Evolutionary conservation across 2,113 vertebrate genomes (phyloP).

Genomic region (Amia ocellicauda): DNA sequence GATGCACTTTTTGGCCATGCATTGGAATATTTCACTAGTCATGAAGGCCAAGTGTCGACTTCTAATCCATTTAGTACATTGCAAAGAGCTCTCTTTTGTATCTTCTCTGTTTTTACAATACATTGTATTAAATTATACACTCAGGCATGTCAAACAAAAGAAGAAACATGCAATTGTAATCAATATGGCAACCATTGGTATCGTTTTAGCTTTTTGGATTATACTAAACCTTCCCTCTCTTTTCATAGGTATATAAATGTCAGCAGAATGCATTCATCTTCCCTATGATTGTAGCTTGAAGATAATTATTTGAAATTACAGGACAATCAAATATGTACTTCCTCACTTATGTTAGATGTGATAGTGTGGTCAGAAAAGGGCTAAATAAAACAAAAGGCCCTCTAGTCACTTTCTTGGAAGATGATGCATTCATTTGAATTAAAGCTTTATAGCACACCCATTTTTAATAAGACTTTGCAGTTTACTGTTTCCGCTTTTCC

Average conservation of each 20-base stretch:
- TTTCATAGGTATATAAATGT: constrained; percentile 31
- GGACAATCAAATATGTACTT: constrained; percentile 17
- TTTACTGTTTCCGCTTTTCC: not conserved
- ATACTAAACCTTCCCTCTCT: constrained; percentile 16
- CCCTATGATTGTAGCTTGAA: constrained; percentile 24
- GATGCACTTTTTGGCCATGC: too few species aligned
- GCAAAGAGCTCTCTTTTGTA: too few species aligned
- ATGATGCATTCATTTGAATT: not conserved
- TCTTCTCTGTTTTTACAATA: too few species aligned
- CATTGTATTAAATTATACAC: constrained; percentile 5
- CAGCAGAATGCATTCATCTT: constrained; percentile 22
- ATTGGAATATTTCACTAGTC: too few species aligned
- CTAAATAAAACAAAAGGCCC: too few species aligned
- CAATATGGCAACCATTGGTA: constrained; percentile 20
- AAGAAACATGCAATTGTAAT: constrained; percentile 9
- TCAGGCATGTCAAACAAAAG: constrained; percentile 1
- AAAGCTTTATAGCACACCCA: not conserved
- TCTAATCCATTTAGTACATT: too few species aligned
- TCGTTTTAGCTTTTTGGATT: constrained; percentile 28
- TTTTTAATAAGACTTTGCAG: not conserved
- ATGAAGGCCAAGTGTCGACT: too few species aligned
- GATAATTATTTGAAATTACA: constrained; percentile 25
- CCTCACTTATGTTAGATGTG: too few species aligned
- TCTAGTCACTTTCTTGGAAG: not conserved
- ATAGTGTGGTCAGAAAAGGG: too few species aligned